A percentile compares a stretch with the other conserved stretches of the same genome.
These are phyloP conservation scores for Drosophila equinoxialis DNA, from an alignment of 1,140 invertebrate species.

Conservation along the genomic window DNA sequence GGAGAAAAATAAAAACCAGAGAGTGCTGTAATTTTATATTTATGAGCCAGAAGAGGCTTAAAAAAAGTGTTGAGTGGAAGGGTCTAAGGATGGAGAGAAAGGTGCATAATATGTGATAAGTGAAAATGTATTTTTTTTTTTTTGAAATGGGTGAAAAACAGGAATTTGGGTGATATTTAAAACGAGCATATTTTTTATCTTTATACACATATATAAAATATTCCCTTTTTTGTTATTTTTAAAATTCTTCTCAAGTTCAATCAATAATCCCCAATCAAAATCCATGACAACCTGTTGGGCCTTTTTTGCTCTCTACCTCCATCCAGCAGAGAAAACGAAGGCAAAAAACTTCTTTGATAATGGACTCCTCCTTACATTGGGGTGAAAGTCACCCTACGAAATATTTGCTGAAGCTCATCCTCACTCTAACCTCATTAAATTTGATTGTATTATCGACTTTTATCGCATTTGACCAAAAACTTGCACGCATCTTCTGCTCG, in stretches of 20 bases:
- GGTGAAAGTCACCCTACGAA: conserved; percentile 37
- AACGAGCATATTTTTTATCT: not conserved
- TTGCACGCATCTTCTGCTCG: conserved; percentile 14
- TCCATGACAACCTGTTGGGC: conserved; percentile 70
- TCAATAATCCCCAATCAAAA: conserved; percentile 53
- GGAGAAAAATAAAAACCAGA: conserved; percentile 12
- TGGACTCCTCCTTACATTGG: not conserved
- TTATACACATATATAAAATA: not conserved
- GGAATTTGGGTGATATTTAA: not conserved
- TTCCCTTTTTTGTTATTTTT: not conserved
- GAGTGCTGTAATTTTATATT: conserved; percentile 66
- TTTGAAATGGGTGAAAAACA: conserved; percentile 3
- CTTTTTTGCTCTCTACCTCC: conserved; percentile 14
- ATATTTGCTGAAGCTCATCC: conserved; percentile 24
- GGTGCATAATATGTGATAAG: conserved; percentile 71
- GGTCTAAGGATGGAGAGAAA: conserved; percentile 53
- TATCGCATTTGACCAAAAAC: conserved; percentile 71
- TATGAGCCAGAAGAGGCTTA: conserved; percentile 45
- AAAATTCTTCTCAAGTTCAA: conserved; percentile 2
- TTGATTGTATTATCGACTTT: conserved; percentile 75
- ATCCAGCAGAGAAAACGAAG: not conserved
- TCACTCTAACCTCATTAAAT: conserved; percentile 72
- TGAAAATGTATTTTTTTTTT: conserved; percentile 17
- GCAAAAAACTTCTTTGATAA: conserved; percentile 56
- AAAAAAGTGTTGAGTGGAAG: conserved; percentile 45